Conservation (phyloP, 2,888 invertebrate genomes). For the Blomia tropicalis region DNA sequence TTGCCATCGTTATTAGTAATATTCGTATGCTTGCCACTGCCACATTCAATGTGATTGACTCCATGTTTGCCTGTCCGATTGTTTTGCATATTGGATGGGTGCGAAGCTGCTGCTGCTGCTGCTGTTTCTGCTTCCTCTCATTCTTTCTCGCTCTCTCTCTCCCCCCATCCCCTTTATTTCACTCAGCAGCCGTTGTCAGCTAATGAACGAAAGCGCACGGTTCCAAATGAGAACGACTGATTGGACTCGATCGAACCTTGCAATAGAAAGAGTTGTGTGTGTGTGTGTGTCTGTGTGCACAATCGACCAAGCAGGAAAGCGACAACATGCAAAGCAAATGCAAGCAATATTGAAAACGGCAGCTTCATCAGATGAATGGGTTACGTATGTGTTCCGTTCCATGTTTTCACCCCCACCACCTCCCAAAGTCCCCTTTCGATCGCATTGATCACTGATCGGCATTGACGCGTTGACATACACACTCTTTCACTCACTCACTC, state of each 20-base stretch:
- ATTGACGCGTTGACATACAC: neutral
- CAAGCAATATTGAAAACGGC: too few species aligned
- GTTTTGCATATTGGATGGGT: neutral
- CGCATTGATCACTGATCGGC: neutral
- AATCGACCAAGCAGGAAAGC: too few species aligned
- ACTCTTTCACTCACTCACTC: neutral
- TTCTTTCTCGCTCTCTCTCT: too few species aligned
- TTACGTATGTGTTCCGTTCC: too few species aligned
- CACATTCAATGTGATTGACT: neutral
- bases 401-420: too few species aligned
- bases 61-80: neutral
- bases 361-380: too few species aligned
- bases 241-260: neutral
- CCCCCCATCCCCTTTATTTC: too few species aligned
- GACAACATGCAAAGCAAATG: too few species aligned
- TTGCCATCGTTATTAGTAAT: conserved; percentile 12
- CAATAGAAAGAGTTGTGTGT: too few species aligned
- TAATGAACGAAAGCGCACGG: neutral
- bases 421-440: neutral
- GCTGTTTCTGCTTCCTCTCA: neutral
- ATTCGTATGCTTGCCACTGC: neutral
- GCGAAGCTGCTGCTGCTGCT: too few species aligned
- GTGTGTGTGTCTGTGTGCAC: too few species aligned
- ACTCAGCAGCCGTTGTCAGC: too few species aligned
- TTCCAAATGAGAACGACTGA: neutral